Percentiles rank a stretch among this genome's conserved stretches.
Conservation (phyloP, 2,888 invertebrate species). For the Tridacna crocea region DNA sequence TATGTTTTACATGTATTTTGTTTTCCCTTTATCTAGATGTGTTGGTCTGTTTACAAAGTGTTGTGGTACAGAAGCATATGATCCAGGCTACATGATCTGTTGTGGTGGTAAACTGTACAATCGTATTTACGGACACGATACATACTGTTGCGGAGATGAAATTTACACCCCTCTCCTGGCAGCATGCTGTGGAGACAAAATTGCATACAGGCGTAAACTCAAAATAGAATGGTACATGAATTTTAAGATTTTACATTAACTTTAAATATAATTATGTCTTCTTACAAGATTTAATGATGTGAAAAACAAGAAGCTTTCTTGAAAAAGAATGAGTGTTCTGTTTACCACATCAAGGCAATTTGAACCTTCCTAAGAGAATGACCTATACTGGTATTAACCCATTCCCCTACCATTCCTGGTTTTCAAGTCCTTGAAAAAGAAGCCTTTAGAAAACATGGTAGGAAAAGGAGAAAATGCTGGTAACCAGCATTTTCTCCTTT, state of each 20-base stretch:
- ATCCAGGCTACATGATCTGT: constrained; percentile 49
- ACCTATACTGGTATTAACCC: no score
- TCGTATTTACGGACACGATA: constrained; percentile 41
- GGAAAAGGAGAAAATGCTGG: not conserved
- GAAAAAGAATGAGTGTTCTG: no score
- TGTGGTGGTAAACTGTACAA: constrained; percentile 43
- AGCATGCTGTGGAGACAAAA: constrained; percentile 51
- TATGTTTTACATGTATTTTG: no score
- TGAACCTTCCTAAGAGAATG: no score
- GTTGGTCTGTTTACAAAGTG: constrained; percentile 36
- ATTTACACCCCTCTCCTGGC: constrained; percentile 46
- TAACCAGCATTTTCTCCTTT: not conserved
- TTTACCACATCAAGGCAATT: no score
- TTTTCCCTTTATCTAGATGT: not conserved
- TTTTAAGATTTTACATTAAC: no score
- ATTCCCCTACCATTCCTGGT: no score
- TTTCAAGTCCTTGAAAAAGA: no score
- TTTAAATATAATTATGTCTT: no score
- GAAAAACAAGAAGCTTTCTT: no score
- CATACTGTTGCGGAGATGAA: constrained; percentile 49
- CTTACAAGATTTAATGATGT: no score
- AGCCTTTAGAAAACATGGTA: not conserved
- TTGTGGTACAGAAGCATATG: constrained; percentile 46
- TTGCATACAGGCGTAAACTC: constrained; percentile 43
- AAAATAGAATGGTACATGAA: constrained; percentile 44